A percentile compares a stretch with the other conserved stretches of the same genome.
Evolutionary conservation across 1,140 invertebrate species (phyloP).

Genomic region (Eumeta japonica): DNA sequence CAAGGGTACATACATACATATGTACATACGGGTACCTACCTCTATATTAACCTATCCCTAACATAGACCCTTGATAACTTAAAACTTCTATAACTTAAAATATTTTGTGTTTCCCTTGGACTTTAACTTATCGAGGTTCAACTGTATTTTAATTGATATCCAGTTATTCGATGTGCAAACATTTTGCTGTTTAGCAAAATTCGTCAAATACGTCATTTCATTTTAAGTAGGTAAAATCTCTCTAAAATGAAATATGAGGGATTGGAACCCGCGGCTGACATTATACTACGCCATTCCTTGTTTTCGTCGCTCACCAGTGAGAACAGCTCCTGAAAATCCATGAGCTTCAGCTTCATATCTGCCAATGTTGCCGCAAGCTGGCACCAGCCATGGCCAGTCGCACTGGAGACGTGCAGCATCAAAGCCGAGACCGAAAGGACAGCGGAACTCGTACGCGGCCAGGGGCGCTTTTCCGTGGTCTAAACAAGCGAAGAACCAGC

Average conservation of each 20-base stretch:
- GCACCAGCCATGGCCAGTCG: conserved; percentile 81
- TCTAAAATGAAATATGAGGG: not conserved
- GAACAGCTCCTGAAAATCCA: conserved; percentile 39
- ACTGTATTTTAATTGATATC: too few species aligned
- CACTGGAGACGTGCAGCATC: conserved; percentile 71
- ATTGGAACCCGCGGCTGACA: not conserved
- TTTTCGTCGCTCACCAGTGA: too few species aligned
- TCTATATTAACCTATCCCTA: too few species aligned
- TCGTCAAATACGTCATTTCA: not conserved
- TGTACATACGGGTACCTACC: too few species aligned
- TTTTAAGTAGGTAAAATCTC: not conserved
- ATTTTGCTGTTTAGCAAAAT: not conserved
- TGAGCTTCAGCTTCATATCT: conserved; percentile 49
- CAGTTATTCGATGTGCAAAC: too few species aligned
- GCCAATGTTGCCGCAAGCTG: conserved; percentile 61
- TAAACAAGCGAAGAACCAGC: conserved; percentile 83
- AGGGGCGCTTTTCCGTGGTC: conserved; percentile 69
- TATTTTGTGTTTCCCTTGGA: too few species aligned
- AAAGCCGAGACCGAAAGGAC: conserved; percentile 79
- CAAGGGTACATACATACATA: too few species aligned
- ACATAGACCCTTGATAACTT: too few species aligned
- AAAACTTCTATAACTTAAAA: too few species aligned
- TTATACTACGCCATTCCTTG: too few species aligned
- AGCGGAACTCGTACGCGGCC: conserved; percentile 78
- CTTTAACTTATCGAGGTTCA: too few species aligned